A percentile compares a stretch with the other conserved stretches of the same genome.
Evolutionary conservation across 2,888 invertebrate genomes (phyloP).

Genomic region (Megamerina dolium): DNA sequence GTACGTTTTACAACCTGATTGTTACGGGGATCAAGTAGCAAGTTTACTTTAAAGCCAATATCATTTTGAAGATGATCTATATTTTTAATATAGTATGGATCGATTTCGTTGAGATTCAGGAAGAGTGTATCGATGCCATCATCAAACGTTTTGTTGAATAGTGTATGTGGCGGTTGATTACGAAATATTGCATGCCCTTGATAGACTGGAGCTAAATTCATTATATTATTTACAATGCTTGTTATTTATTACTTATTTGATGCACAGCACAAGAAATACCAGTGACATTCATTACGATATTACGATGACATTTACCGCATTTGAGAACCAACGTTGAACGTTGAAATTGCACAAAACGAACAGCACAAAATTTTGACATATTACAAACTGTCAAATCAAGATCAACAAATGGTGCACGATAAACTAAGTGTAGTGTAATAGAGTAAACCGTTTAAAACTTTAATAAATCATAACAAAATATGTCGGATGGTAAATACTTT

Average conservation of each 20-base stretch:
- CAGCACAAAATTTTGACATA: not conserved
- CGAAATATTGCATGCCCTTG: slow-evolving; percentile 23
- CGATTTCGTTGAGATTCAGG: slow-evolving; percentile 32
- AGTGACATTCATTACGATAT: too few relatives aligned
- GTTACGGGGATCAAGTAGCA: slow-evolving; percentile 35
- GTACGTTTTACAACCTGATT: slow-evolving; percentile 15
- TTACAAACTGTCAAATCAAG: not conserved
- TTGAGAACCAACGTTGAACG: not conserved
- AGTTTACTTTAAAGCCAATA: not conserved
- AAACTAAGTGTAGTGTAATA: too few relatives aligned
- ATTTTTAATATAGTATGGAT: slow-evolving; percentile 24
- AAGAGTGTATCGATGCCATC: slow-evolving; percentile 30
- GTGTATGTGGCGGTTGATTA: slow-evolving; percentile 32
- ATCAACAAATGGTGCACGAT: too few relatives aligned
- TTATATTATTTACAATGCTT: too few relatives aligned
- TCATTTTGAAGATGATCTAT: slow-evolving; percentile 8
- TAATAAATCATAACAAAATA: slow-evolving; percentile 2
- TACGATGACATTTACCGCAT: too few relatives aligned
- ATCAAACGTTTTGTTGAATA: slow-evolving; percentile 36
- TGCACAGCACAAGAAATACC: too few relatives aligned
- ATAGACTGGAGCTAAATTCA: too few relatives aligned
- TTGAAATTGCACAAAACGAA: not conserved
- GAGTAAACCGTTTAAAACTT: not conserved
- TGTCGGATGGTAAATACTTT: slow-evolving; percentile 23
- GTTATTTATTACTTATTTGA: too few relatives aligned